phyloP scores from a whole-genome alignment of 2,113 vertebrate genomes.

The Anser cygnoides region DNA sequence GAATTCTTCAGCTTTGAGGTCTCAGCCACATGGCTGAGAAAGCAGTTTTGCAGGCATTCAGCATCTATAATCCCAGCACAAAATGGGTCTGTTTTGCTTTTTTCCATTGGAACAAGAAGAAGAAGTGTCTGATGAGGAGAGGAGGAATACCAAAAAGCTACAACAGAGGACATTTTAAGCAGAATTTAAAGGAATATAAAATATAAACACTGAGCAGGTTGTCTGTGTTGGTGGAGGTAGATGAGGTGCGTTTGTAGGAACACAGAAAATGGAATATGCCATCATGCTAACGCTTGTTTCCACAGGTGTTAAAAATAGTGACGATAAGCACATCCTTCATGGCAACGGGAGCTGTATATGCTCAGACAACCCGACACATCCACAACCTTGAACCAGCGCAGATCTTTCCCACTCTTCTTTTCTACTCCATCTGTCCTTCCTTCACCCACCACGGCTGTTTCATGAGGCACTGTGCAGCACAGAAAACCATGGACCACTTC shows the following conservation, averaged over 20 bases:
- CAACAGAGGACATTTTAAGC: background rate
- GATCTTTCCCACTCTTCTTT: background rate
- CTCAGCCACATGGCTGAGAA: background rate
- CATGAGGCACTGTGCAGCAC: background rate
- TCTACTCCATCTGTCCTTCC: background rate
- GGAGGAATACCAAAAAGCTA: background rate
- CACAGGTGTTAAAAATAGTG: background rate
- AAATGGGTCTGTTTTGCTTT: background rate
- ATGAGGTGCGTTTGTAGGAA: background rate
- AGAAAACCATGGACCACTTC: background rate
- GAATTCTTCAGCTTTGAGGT: background rate
- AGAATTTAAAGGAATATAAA: background rate
- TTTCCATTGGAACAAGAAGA: background rate
- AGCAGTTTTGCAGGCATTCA: background rate
- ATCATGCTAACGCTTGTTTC: background rate
- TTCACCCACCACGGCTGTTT: background rate
- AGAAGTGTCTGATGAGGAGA: background rate
- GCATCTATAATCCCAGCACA: background rate
- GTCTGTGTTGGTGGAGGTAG: accelerated
- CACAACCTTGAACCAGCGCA: background rate
- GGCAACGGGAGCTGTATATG: background rate
- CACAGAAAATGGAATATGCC: background rate
- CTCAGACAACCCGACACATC: background rate
- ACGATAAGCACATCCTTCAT: background rate
- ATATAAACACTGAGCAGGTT: background rate